phyloP scores from a whole-genome alignment of 2,797 vertebrate species.

The Hyperoplus immaculatus region DNA sequence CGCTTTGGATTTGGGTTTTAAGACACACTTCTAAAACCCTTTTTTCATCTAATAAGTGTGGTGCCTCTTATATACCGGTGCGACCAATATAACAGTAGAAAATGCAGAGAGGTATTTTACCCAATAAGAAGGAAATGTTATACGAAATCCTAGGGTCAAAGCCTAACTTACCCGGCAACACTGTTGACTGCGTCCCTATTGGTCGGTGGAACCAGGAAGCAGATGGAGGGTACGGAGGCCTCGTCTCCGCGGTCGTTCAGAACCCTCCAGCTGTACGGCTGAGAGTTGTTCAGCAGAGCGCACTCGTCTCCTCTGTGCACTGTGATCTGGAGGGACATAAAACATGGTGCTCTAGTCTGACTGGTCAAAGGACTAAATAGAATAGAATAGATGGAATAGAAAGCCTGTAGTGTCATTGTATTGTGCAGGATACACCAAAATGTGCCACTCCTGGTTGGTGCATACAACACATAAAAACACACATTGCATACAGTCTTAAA shows the following conservation, averaged over 20 bases:
- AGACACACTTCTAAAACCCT: rapidly evolving
- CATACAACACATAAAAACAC: too few relatives aligned
- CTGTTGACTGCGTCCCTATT: conserved; percentile 92
- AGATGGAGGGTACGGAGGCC: conserved; percentile 90
- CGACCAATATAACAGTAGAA: too few relatives aligned
- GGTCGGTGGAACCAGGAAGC: conserved; percentile 92
- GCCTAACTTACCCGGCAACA: conserved; percentile 84
- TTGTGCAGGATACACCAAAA: too few relatives aligned
- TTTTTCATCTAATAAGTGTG: too few relatives aligned
- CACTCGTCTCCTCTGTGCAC: conserved; percentile 92
- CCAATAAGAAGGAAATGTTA: too few relatives aligned
- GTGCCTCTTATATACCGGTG: too few relatives aligned
- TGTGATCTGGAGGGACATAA: conserved; percentile 84
- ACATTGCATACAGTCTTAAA: too few relatives aligned
- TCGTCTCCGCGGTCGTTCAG: conserved; percentile 84
- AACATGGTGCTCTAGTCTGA: background rate
- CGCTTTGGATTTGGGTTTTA: background rate
- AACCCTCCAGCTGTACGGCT: conserved; percentile 92
- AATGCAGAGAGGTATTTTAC: too few relatives aligned
- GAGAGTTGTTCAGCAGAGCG: conserved; percentile 87
- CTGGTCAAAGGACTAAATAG: background rate
- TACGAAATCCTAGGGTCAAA: background rate
- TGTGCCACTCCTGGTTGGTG: too few relatives aligned
- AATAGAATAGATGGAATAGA: too few relatives aligned
- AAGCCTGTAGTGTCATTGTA: too few relatives aligned